Evolutionary conservation across 2,888 invertebrate genomes (phyloP).

Genomic region (Campoplex nolae): DNA sequence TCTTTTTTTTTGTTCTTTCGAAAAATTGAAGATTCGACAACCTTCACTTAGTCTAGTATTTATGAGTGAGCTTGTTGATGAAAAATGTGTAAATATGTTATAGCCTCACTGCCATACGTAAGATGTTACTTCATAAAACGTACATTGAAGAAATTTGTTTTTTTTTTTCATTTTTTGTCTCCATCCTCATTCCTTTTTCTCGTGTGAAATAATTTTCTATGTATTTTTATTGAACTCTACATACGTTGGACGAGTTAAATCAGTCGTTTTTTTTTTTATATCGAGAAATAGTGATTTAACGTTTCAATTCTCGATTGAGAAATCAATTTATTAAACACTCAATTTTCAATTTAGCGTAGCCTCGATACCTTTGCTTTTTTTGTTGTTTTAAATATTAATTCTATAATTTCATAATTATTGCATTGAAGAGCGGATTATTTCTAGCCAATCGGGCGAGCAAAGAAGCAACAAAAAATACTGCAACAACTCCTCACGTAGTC

Average conservation of each 20-base stretch:
- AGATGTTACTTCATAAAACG: conserved; percentile 67
- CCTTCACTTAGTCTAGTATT: conserved; percentile 58
- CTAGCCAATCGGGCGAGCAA: conserved; percentile 24
- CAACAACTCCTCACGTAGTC: conserved; percentile 62
- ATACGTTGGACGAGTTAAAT: neutral
- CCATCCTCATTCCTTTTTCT: neutral
- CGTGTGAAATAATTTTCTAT: neutral
- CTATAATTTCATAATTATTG: conserved; percentile 46
- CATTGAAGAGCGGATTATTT: conserved; percentile 40
- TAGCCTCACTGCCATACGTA: conserved; percentile 69
- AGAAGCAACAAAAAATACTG: conserved; percentile 66
- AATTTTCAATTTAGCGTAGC: neutral
- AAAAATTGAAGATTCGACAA: neutral
- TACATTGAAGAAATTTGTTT: conserved; percentile 26
- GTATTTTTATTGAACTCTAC: neutral
- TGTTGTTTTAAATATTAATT: conserved; percentile 43
- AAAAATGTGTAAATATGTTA: conserved; percentile 61
- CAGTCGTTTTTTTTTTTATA: neutral
- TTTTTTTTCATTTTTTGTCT: neutral
- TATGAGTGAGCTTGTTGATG: conserved; percentile 62
- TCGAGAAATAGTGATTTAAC: neutral
- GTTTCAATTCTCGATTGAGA: neutral
- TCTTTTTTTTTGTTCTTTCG: neutral
- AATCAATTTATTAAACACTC: neutral
- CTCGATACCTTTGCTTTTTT: neutral